phyloP scores from a whole-genome alignment of 2,888 invertebrate genomes.

The Synanthedon formicaeformis region DNA sequence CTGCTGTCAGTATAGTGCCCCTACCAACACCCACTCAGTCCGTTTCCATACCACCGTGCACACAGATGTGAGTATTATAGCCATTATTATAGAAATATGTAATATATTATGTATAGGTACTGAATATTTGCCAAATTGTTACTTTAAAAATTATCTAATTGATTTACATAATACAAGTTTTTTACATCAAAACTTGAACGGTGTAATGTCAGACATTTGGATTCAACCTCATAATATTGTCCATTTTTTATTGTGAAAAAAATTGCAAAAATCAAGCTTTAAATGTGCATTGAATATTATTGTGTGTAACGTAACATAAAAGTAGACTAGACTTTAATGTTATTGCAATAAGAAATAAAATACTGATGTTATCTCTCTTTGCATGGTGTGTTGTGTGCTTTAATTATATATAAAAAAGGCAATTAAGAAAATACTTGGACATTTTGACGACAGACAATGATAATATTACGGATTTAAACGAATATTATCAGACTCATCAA shows the following conservation, averaged over 20 bases:
- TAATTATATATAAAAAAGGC: constrained; percentile 33
- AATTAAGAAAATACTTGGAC: constrained; percentile 72
- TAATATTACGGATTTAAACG: constrained; percentile 44
- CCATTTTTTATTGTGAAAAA: no score
- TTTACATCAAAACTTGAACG: no score
- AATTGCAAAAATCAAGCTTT: constrained; percentile 9
- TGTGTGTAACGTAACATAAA: not conserved
- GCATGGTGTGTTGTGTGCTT: constrained; percentile 63
- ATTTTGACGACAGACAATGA: constrained; percentile 69
- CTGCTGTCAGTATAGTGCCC: constrained; percentile 52
- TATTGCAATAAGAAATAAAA: constrained; percentile 6
- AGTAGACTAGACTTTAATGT: not conserved
- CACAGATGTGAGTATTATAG: constrained; percentile 53
- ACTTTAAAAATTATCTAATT: no score
- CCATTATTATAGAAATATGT: no score
- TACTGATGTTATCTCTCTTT: constrained; percentile 51
- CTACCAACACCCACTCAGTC: constrained; percentile 43
- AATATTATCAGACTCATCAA: constrained; percentile 52
- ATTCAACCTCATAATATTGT: no score
- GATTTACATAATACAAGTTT: no score
- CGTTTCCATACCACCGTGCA: constrained; percentile 40
- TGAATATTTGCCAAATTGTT: no score
- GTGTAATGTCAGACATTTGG: no score
- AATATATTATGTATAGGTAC: no score
- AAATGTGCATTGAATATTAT: constrained; percentile 8